Conservation (phyloP, 1,140 invertebrate genomes). For the Drosophila ambigua region DNA sequence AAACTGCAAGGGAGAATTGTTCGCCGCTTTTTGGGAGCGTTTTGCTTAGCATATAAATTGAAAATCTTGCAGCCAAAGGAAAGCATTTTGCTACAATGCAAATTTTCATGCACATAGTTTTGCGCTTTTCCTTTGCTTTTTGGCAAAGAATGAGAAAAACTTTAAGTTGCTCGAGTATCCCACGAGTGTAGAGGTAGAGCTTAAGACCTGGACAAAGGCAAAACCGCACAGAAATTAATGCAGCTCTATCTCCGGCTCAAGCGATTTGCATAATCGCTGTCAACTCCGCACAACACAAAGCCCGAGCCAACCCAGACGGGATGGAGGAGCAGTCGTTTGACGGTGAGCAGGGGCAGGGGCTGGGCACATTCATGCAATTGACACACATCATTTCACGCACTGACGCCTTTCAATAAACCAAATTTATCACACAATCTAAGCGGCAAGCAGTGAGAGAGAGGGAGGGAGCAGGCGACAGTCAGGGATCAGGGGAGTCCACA, state of each 20-base stretch:
- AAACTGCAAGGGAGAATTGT: slow-evolving; percentile 26
- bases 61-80: slow-evolving; percentile 25
- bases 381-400: slow-evolving; percentile 84
- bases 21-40: slow-evolving; percentile 12
- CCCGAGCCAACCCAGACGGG: slow-evolving; percentile 37
- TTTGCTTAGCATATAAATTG: slow-evolving; percentile 69
- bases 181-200: slow-evolving; percentile 16
- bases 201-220: slow-evolving; percentile 45
- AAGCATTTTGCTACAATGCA: slow-evolving; percentile 52
- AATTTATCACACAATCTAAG: slow-evolving; percentile 76
- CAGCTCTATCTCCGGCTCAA: slow-evolving; percentile 43
- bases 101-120: slow-evolving; percentile 39
- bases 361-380: slow-evolving; percentile 76
- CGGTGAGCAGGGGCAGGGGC: slow-evolving; percentile 13
- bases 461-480: neutral
- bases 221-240: slow-evolving; percentile 57
- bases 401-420: slow-evolving; percentile 84
- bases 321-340: slow-evolving; percentile 4
- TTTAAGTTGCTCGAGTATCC: slow-evolving; percentile 18
- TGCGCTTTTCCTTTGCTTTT: neutral
- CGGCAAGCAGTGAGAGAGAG: neutral
- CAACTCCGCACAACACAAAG: slow-evolving; percentile 53
- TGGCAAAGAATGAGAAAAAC: slow-evolving; percentile 22
- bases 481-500: slow-evolving; percentile 53
- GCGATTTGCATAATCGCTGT: slow-evolving; percentile 79